phyloP scores from a whole-genome alignment of 2,113 vertebrate genomes.

The Martes martes region DNA sequence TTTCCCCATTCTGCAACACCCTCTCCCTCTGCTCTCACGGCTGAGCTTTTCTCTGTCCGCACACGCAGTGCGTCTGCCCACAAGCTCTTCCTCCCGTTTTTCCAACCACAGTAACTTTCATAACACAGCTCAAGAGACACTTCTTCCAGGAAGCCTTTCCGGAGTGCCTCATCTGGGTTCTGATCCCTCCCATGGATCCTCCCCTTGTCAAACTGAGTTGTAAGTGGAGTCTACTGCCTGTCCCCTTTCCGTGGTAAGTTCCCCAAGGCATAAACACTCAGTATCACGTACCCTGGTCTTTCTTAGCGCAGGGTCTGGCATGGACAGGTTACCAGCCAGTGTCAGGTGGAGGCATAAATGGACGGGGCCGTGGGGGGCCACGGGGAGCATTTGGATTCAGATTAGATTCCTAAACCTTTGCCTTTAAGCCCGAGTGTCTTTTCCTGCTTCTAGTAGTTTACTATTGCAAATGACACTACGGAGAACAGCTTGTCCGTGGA shows the following conservation, averaged over 20 bases:
- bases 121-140: not conserved
- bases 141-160: not conserved
- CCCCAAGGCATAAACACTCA: no score
- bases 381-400: not conserved
- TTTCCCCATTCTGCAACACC: not conserved
- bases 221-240: not conserved
- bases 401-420: not conserved
- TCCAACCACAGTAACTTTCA: not conserved
- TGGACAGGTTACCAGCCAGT: not conserved
- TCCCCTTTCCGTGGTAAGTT: accelerated
- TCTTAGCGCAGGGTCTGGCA: accelerated
- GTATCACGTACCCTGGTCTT: accelerated
- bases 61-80: not conserved
- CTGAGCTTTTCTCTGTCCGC: not conserved
- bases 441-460: not conserved
- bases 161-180: not conserved
- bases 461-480: accelerated
- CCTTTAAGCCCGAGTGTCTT: not conserved
- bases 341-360: accelerated
- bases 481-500: not conserved
- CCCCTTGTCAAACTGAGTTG: not conserved
- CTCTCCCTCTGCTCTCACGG: not conserved
- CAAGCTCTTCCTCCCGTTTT: not conserved
- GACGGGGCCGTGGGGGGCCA: accelerated
- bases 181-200: not conserved